These are phyloP conservation scores for Scleropages formosus DNA, from an alignment of 2,797 vertebrate genomes.

Conservation along the genomic window DNA sequence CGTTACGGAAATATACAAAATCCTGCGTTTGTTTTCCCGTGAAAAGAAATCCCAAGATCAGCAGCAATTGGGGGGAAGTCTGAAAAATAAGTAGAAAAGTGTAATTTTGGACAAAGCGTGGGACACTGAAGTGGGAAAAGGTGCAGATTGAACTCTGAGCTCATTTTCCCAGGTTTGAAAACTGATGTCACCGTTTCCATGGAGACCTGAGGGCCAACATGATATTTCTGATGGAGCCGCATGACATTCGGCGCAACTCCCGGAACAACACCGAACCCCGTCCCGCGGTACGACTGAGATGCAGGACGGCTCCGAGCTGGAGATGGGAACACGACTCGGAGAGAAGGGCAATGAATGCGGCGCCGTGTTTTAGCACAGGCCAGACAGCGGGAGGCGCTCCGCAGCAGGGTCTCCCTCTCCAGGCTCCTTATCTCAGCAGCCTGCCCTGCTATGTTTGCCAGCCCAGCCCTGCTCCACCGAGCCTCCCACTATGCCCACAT, in stretches of 20 bases:
- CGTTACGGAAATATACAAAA: not conserved
- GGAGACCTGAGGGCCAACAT: not conserved
- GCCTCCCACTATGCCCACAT: not conserved
- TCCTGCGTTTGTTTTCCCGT: not conserved
- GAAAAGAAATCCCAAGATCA: not conserved
- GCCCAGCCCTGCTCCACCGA: not conserved
- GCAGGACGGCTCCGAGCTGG: not conserved
- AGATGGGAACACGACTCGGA: not conserved
- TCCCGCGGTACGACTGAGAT: not conserved
- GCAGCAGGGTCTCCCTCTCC: not conserved
- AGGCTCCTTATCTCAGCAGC: constrained; percentile 21
- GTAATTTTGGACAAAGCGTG: no score
- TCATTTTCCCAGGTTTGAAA: constrained; percentile 16
- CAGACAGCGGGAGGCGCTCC: not conserved
- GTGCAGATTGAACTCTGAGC: not conserved
- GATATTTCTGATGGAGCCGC: not conserved
- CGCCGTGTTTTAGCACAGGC: not conserved
- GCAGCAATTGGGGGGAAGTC: not conserved
- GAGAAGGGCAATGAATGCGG: not conserved
- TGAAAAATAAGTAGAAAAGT: not conserved
- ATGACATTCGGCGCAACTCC: not conserved
- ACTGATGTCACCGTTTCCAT: not conserved
- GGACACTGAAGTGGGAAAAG: constrained; percentile 12
- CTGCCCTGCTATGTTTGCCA: not conserved
- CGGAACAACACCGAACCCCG: not conserved